These are phyloP conservation scores for Allobates femoralis DNA, from an alignment of 2,797 vertebrate species.

Conservation along the genomic window DNA sequence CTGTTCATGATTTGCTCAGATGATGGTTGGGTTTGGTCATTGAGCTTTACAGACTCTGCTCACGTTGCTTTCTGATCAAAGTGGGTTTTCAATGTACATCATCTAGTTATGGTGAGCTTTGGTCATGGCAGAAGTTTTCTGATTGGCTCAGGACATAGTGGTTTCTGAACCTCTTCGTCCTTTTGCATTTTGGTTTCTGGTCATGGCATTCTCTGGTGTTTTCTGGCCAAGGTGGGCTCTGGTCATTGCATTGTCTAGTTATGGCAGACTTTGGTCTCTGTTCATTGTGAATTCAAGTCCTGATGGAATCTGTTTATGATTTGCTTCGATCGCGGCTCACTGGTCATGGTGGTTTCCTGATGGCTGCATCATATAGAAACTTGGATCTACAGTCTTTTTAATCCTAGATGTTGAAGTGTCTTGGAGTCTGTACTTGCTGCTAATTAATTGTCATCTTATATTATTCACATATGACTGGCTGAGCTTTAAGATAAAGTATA, in stretches of 20 bases:
- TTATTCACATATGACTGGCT: background rate
- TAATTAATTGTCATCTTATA: too few species aligned
- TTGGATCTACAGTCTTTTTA: too few species aligned
- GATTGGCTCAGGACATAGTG: background rate
- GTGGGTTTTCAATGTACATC: background rate
- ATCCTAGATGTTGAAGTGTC: too few species aligned
- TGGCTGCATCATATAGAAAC: too few species aligned
- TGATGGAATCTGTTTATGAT: background rate
- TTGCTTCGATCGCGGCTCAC: too few species aligned
- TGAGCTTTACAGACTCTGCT: background rate
- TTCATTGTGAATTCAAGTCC: background rate
- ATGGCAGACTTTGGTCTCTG: background rate
- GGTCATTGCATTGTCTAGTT: background rate
- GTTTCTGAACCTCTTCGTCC: background rate
- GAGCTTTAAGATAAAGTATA: too few species aligned
- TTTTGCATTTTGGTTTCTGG: background rate
- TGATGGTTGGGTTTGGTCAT: background rate
- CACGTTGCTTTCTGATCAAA: background rate
- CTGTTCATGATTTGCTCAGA: background rate
- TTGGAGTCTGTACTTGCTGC: too few species aligned
- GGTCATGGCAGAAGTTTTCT: background rate
- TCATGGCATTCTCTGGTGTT: background rate
- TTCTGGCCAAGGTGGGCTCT: background rate
- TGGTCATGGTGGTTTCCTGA: too few species aligned
- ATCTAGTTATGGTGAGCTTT: background rate